Evolutionary conservation across 2,888 invertebrate genomes (phyloP).

Genomic region (Carterocephalus palaemon): DNA sequence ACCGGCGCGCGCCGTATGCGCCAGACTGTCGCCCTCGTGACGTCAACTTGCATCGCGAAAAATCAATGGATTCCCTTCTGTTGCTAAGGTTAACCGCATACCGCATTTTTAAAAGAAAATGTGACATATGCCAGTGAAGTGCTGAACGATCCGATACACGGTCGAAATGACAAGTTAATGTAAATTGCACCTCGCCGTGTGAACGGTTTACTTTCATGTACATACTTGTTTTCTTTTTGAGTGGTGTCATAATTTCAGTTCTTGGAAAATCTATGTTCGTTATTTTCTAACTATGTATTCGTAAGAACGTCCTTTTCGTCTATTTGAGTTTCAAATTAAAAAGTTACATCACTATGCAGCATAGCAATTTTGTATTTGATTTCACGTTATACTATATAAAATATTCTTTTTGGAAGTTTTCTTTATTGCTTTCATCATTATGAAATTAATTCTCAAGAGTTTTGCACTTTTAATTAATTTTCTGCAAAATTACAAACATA

Average conservation of each 20-base stretch:
- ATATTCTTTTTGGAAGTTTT: too few relatives aligned
- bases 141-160: slow-evolving; percentile 45
- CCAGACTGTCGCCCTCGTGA: slow-evolving; percentile 58
- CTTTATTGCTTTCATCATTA: too few relatives aligned
- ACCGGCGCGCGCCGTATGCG: slow-evolving; percentile 70
- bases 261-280: slow-evolving; percentile 28
- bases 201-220: slow-evolving; percentile 67
- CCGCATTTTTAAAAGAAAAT: slow-evolving; percentile 75
- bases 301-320: background rate
- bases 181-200: slow-evolving; percentile 52
- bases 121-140: slow-evolving; percentile 72
- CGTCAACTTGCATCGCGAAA: slow-evolving; percentile 71
- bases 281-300: slow-evolving; percentile 11
- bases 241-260: slow-evolving; percentile 69
- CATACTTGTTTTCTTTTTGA: slow-evolving; percentile 42
- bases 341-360: slow-evolving; percentile 18
- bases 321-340: background rate
- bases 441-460: too few relatives aligned
- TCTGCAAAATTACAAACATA: background rate
- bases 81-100: slow-evolving; percentile 72
- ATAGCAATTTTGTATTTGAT: too few relatives aligned
- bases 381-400: too few relatives aligned
- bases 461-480: too few relatives aligned
- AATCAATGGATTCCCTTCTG: slow-evolving; percentile 71
- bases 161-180: slow-evolving; percentile 39